Conservation (phyloP, 2,888 invertebrate genomes). For the Andrena marginata region DNA sequence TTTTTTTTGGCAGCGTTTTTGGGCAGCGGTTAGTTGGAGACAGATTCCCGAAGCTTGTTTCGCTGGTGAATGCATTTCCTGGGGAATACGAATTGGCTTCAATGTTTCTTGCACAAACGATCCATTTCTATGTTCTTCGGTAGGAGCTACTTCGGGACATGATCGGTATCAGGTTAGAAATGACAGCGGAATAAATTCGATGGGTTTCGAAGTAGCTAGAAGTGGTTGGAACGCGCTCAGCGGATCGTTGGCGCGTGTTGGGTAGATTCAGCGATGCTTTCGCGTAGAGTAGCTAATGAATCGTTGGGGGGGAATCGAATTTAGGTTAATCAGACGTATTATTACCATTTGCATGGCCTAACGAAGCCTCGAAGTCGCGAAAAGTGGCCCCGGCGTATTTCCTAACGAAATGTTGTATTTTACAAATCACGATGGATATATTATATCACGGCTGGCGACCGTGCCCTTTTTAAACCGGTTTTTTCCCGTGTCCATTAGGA, state of each 20-base stretch:
- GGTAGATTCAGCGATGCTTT: slow-evolving; percentile 37
- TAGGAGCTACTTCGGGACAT: neutral
- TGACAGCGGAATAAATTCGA: neutral
- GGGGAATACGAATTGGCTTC: neutral
- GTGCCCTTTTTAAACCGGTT: slow-evolving; percentile 38
- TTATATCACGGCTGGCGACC: neutral
- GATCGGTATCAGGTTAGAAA: neutral
- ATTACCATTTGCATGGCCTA: slow-evolving; percentile 44
- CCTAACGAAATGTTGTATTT: slow-evolving; percentile 37
- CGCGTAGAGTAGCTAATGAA: slow-evolving; percentile 42
- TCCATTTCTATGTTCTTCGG: neutral
- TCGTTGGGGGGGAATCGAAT: slow-evolving; percentile 20
- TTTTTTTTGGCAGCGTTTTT: neutral
- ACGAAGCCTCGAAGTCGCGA: slow-evolving; percentile 26
- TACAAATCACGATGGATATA: slow-evolving; percentile 13
- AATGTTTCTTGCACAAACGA: neutral
- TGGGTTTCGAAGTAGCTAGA: neutral
- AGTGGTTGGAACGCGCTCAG: neutral
- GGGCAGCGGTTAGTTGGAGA: slow-evolving; percentile 2
- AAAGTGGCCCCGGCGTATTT: slow-evolving; percentile 6
- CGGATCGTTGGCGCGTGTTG: slow-evolving; percentile 27
- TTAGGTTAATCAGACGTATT: slow-evolving; percentile 56
- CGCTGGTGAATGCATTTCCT: slow-evolving; percentile 34
- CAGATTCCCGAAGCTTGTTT: neutral
- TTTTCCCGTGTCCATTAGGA: slow-evolving; percentile 39